These are phyloP conservation scores for Hiodon tergisus DNA, from an alignment of 2,113 vertebrate species.

Conservation along the genomic window DNA sequence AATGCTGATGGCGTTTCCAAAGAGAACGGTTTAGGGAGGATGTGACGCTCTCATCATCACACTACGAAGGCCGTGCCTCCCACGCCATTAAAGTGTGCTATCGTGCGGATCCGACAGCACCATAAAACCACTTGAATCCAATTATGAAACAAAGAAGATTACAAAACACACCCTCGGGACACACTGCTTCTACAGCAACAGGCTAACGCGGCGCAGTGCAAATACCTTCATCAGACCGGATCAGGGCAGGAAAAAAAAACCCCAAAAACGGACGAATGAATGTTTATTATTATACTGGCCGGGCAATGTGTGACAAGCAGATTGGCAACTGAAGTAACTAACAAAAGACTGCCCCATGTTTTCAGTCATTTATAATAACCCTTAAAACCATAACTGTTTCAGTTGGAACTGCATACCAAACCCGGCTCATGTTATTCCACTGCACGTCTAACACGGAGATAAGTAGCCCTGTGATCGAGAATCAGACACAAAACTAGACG, in stretches of 20 bases:
- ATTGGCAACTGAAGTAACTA: too few relatives aligned
- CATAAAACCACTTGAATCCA: slow-evolving; percentile 3
- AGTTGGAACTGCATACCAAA: too few relatives aligned
- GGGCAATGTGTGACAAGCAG: too few relatives aligned
- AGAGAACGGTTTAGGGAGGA: not conserved
- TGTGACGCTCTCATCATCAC: not conserved
- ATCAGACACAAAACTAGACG: too few relatives aligned
- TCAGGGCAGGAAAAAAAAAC: not conserved
- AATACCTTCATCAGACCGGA: not conserved
- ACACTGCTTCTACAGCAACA: not conserved
- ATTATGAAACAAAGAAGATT: not conserved
- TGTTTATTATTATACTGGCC: too few relatives aligned
- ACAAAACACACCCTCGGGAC: not conserved
- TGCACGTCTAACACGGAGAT: too few relatives aligned
- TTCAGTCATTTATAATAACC: too few relatives aligned
- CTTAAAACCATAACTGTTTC: too few relatives aligned
- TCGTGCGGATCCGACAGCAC: not conserved
- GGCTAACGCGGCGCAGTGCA: not conserved
- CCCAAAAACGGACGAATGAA: too few relatives aligned
- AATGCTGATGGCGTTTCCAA: not conserved
- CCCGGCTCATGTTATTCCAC: too few relatives aligned
- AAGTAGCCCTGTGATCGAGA: too few relatives aligned
- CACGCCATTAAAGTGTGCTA: slow-evolving; percentile 5
- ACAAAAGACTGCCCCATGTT: too few relatives aligned
- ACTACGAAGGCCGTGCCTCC: not conserved